These are phyloP conservation scores for Oryzias melastigma DNA, from an alignment of 2,113 vertebrate species.

Conservation along the genomic window DNA sequence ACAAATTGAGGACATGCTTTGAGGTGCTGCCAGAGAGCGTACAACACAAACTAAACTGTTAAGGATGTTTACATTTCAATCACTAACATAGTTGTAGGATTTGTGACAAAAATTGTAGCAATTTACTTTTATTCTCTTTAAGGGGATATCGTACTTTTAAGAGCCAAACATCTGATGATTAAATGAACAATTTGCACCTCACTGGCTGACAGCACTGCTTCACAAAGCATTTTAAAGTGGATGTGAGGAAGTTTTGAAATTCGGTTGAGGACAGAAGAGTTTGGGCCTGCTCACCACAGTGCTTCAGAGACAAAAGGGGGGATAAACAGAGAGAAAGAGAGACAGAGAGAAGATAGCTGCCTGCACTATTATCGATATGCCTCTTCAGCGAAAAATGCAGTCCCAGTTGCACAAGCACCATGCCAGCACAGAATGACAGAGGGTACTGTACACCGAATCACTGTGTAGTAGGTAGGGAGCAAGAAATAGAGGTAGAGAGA, in stretches of 20 bases:
- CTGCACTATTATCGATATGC: constrained; percentile 99
- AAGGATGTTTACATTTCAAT: too few relatives aligned
- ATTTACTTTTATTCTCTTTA: too few relatives aligned
- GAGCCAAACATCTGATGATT: too few relatives aligned
- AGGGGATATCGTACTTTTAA: too few relatives aligned
- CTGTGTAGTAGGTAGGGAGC: constrained; percentile 94
- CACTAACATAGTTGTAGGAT: too few relatives aligned
- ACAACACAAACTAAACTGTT: too few relatives aligned
- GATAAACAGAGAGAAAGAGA: constrained; percentile 40
- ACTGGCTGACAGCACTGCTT: not conserved
- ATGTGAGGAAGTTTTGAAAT: constrained; percentile 23
- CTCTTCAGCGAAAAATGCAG: constrained; percentile 93
- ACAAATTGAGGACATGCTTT: constrained; percentile 6
- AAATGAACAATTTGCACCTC: too few relatives aligned
- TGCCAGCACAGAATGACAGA: constrained; percentile 99
- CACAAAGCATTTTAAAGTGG: constrained; percentile 3
- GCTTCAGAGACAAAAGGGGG: constrained; percentile 58
- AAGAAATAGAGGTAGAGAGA: constrained; percentile 81
- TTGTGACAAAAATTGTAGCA: too few relatives aligned
- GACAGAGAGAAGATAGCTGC: constrained; percentile 75
- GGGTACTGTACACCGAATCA: constrained; percentile 99
- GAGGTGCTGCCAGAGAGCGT: not conserved
- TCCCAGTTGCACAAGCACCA: constrained; percentile 99
- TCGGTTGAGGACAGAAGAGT: constrained; percentile 32
- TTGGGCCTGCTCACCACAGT: constrained; percentile 62